Base-by-base conservation (phyloP, 2,113 vertebrate genomes). In the Melanerpes formicivorus region DNA sequence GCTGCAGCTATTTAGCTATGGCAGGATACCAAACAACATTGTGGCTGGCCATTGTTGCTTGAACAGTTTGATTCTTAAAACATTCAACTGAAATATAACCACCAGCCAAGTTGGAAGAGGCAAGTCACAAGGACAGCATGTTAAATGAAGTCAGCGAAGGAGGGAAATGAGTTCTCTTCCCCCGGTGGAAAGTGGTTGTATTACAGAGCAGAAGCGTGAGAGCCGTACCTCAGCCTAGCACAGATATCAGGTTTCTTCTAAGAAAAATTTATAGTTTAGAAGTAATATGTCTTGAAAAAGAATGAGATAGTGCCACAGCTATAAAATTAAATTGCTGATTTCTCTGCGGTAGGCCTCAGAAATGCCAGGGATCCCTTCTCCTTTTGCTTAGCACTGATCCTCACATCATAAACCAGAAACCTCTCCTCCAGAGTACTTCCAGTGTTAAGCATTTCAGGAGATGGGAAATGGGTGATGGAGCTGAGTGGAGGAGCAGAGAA, bases 1-100 rank as follows among this genome's bases (percentile, higher is more conserved):
- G 84, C 94, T 91, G 93, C 89, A 93, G 93, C 93, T 93, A 75
- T 92, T 95, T 91, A 95, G 91, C 82, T 71, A 7, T 96, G 94
- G 91, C 95, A 94, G 62, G 67, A 67, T 44, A 92, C 91, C 93
- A 95, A 92, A 92, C 79, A 93, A 90, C 93, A 83, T 86, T 93
- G 94, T 94, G 94, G 94, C 93, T 94, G 87, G 79, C 88, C 88
- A 94, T 96, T 96, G 94, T 96, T 96, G 72, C 87, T 92, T 42
- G 95, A 96, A 91, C 94, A 95, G 93, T 96, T 96, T 94, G 96
- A 94, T 94, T 96, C 93, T 95, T 96, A 95, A 94, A 95, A 93
- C 95, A 95, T 93, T 85, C 91, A 78, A 18, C 90, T 90, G 87
- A 62, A 94, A 42, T 64, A 22, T 7, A 93, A 86, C 79, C 73